Evolutionary conservation across 2,888 invertebrate genomes (phyloP).

Genomic region (Drosophila nr. medialis): DNA sequence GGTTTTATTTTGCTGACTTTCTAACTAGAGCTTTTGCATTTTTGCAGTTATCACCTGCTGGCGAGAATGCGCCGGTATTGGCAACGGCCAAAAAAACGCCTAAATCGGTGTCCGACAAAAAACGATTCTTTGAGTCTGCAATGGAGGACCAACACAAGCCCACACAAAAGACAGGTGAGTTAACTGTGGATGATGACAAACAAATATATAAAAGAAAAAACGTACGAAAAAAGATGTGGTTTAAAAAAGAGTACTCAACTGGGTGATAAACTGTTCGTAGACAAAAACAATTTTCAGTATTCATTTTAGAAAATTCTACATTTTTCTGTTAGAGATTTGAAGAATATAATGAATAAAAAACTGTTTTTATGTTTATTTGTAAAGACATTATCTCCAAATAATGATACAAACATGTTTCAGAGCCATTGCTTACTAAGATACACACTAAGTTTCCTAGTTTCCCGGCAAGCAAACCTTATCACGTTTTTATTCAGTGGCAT

Average conservation of each 20-base stretch:
- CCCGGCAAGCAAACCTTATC: constrained; percentile 35
- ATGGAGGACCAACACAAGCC: constrained; percentile 96
- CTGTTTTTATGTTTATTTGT: background rate
- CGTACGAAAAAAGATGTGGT: background rate
- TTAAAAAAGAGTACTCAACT: background rate
- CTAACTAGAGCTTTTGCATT: constrained; percentile 55
- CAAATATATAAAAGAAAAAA: background rate
- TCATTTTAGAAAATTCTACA: no score
- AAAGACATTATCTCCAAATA: background rate
- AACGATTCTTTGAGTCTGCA: constrained; percentile 97
- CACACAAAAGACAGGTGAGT: constrained; percentile 92
- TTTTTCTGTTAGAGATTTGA: background rate
- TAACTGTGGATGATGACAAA: background rate
- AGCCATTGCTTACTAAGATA: background rate
- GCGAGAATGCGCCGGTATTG: constrained; percentile 41
- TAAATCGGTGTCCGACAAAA: constrained; percentile 96
- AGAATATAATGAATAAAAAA: background rate
- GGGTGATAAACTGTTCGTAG: background rate
- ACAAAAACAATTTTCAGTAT: background rate
- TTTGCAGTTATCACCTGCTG: constrained; percentile 69
- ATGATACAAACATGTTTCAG: background rate
- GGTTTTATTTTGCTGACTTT: constrained; percentile 28
- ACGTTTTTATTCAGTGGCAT: constrained; percentile 38
- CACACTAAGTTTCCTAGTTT: background rate
- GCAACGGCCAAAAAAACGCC: constrained; percentile 90